Base-by-base conservation (phyloP, 2,888 invertebrate species). In the Griposia aprilina region DNA sequence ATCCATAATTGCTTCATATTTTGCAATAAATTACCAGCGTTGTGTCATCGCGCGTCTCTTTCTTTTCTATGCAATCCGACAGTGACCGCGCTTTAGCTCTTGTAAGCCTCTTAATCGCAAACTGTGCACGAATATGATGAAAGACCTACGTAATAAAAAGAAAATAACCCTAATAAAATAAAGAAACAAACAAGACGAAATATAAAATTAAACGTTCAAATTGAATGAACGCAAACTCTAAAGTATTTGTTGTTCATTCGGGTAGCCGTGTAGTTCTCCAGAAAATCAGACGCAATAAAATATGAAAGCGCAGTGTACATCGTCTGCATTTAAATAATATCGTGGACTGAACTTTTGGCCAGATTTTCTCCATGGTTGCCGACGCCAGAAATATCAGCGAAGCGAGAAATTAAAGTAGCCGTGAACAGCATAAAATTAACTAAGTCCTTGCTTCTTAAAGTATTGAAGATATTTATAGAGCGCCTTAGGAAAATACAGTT, bases 391-490 rank as follows among this genome's bases (percentile, higher is more conserved):
- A 96, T 96, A 95, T 96, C 94, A 94, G 90, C 93, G 92, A 88
- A 93, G 94, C 95, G 93, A 93, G 94, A 94, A 95, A 96, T 96
- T 95, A 94, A 96, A 96, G 95, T 95, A 94, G 92, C 94, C 95
- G 95, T 95, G 95, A 96, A 95, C 92, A 91, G 95, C 94, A 95
- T 95, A 94, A 95, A 95, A 96, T 96, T 96, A 95, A 95, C 94
- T 94, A 94, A 95, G 94, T 92, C 94, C 90, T 89, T 87, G 72
- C 36, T 83, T 80, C 85, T 74, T 71, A 17, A 75, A 76, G 82
- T 82, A 71, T 65, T 84, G 48, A 80, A 45, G 69, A 82, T 72
- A 86, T 68, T 67, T 68, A 63, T 69, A 85, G 86, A 83, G 82
- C 77, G 70, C 74, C 13, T 59, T 13, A n/a, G 1, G 65, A 70